A percentile compares a stretch with the other conserved stretches of the same genome.
Evolutionary conservation across 2,797 vertebrate species (phyloP).

Genomic region (Ambastaia sidthimunki): DNA sequence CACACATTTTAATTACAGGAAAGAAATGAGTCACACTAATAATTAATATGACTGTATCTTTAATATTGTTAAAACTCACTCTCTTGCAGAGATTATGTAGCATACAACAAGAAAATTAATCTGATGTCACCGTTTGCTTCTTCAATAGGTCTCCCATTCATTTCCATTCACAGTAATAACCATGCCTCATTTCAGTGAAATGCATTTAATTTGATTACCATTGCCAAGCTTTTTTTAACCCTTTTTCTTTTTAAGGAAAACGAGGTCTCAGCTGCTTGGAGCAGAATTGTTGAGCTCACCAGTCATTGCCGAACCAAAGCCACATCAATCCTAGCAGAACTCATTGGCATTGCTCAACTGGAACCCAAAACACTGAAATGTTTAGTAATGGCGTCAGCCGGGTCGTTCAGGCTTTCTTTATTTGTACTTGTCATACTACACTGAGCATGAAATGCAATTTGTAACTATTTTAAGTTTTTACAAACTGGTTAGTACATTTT

Average conservation of each 20-base stretch:
- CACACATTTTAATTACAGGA: not conserved
- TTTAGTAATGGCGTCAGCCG: not conserved
- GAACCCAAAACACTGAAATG: not conserved
- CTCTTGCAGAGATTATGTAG: not conserved
- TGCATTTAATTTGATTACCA: slow-evolving; percentile 26
- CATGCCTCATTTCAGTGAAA: slow-evolving; percentile 36
- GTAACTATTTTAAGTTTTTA: no score
- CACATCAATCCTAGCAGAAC: slow-evolving; percentile 17
- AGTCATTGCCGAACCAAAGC: not conserved
- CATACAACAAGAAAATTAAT: not conserved
- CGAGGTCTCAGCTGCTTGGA: not conserved
- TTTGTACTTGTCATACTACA: not conserved
- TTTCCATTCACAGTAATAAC: slow-evolving; percentile 30
- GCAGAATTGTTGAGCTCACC: slow-evolving; percentile 3
- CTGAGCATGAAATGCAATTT: not conserved
- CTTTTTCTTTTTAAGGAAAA: no score
- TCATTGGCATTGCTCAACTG: not conserved
- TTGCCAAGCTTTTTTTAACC: slow-evolving; percentile 10
- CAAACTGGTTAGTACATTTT: no score
- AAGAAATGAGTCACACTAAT: not conserved
- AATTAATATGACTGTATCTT: not conserved
- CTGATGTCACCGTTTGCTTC: not conserved
- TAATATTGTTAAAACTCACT: not conserved
- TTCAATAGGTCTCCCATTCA: not conserved
- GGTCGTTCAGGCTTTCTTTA: slow-evolving; percentile 3